Conservation (phyloP, 2,888 invertebrate genomes). For the Stenchaetothrips biformis region DNA sequence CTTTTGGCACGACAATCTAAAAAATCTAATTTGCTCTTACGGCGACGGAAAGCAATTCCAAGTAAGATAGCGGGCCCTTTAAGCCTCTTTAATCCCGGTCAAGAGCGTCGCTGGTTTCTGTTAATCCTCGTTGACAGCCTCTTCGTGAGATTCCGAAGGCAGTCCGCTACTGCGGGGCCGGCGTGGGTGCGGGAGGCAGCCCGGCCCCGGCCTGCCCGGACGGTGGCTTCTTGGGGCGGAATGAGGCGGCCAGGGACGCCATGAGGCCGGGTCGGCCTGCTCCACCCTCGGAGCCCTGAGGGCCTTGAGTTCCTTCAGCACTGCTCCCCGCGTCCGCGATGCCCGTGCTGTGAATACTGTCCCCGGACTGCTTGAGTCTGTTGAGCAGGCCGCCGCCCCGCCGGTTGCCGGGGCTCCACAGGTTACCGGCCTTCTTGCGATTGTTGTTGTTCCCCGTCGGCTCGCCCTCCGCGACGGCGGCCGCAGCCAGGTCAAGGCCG, state of each 20-base stretch:
- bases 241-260: not conserved
- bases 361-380: not conserved
- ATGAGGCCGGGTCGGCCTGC: not conserved
- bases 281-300: too few relatives aligned
- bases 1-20: not conserved
- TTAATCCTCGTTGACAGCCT: not conserved
- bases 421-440: not conserved
- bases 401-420: slow-evolving; percentile 10
- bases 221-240: not conserved
- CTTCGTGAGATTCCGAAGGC: not conserved
- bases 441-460: slow-evolving; percentile 3
- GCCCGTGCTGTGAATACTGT: not conserved
- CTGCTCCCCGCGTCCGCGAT: too few relatives aligned
- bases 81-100: too few relatives aligned
- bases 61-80: too few relatives aligned
- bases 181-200: not conserved
- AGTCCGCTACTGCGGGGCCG: too few relatives aligned
- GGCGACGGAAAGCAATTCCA: too few relatives aligned
- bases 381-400: slow-evolving; percentile 13
- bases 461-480: not conserved
- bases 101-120: too few relatives aligned
- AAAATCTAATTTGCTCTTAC: not conserved
- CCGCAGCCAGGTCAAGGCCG: not conserved
- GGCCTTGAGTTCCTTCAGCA: too few relatives aligned
- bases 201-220: not conserved